A percentile compares a stretch with the other conserved stretches of the same genome.
Conservation (phyloP, 1,140 invertebrate genomes). For the Acromyrmex heyeri region DNA sequence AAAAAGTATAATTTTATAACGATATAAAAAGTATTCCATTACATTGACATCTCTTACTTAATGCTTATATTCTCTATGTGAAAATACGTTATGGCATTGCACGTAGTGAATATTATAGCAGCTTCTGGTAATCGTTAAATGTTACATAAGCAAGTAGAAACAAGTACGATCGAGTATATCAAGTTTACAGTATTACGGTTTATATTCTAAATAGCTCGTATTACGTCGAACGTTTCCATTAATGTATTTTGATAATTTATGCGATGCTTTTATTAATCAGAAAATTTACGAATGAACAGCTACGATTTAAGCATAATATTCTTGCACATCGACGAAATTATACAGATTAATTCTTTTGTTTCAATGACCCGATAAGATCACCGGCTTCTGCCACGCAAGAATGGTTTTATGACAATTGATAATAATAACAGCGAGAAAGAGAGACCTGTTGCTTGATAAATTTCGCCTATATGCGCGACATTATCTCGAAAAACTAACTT, state of each 20-base stretch:
- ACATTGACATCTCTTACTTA: not conserved
- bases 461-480: not conserved
- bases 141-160: not conserved
- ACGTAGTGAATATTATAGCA: not conserved
- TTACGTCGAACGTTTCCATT: not conserved
- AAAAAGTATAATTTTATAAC: not conserved
- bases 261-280: not conserved
- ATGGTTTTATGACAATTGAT: slow-evolving; percentile 32
- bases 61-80: not conserved
- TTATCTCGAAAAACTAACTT: slow-evolving; percentile 10
- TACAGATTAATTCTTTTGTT: slow-evolving; percentile 25
- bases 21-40: not conserved
- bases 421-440: not conserved
- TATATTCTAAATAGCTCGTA: not conserved
- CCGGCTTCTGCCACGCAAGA: not conserved
- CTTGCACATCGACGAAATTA: not conserved
- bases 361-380: not conserved
- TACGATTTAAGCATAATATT: not conserved
- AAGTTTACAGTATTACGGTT: not conserved
- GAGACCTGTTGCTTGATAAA: slow-evolving; percentile 56
- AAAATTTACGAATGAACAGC: not conserved
- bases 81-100: not conserved
- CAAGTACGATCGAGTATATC: not conserved
- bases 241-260: slow-evolving; percentile 28
- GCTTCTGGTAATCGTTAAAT: not conserved